Percentiles rank a stretch among this genome's conserved stretches.
Evolutionary conservation across 2,113 vertebrate species (phyloP).

Genomic region (Sphaerodactylus townsendi): DNA sequence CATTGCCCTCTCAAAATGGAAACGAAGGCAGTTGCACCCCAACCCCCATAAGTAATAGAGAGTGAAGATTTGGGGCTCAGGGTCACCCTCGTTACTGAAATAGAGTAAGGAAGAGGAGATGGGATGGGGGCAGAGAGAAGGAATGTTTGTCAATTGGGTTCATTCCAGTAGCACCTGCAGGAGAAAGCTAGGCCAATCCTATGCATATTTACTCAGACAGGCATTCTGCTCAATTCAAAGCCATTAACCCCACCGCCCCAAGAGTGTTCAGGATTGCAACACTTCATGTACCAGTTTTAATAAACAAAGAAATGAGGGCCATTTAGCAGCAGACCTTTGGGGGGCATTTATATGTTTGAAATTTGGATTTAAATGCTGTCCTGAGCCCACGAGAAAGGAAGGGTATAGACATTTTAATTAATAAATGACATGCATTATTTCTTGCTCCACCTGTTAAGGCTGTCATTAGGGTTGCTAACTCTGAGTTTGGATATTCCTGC

Average conservation of each 20-base stretch:
- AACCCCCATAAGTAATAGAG: not conserved
- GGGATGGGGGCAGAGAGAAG: not conserved
- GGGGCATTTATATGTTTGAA: too few species aligned
- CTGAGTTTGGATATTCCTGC: too few species aligned
- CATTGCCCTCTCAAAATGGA: accelerated
- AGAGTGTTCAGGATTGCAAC: too few species aligned
- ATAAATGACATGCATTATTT: too few species aligned
- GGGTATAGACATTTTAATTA: too few species aligned
- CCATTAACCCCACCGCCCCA: not conserved
- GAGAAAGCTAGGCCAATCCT: not conserved
- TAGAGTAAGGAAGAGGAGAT: accelerated
- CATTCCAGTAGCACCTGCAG: accelerated
- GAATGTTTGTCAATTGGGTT: not conserved
- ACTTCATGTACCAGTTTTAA: too few species aligned
- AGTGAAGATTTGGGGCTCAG: not conserved
- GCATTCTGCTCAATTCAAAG: not conserved
- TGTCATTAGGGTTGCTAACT: too few species aligned
- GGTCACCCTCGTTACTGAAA: accelerated
- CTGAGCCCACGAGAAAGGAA: too few species aligned
- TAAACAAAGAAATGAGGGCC: too few species aligned
- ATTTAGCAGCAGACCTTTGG: too few species aligned
- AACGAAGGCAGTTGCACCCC: not conserved
- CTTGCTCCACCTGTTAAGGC: too few species aligned
- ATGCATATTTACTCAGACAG: not conserved
- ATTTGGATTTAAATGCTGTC: too few species aligned